These are phyloP conservation scores for Argopecten irradians DNA, from an alignment of 1,140 invertebrate species.

Conservation along the genomic window DNA sequence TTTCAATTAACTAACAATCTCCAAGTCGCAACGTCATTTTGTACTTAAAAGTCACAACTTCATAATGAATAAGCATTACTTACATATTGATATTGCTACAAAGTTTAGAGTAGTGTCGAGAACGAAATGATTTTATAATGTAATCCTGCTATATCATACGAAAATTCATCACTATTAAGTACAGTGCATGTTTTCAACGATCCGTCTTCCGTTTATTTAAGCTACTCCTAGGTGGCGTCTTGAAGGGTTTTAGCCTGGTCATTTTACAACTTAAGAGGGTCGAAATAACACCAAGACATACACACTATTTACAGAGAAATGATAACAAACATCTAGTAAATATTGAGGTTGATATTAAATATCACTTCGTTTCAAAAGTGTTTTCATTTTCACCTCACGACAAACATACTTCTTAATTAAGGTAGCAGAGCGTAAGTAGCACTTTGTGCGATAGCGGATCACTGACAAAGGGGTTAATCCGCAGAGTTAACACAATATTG, in stretches of 20 bases:
- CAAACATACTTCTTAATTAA: slow-evolving; percentile 19
- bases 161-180: no score
- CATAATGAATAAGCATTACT: no score
- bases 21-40: no score
- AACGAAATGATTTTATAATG: no score
- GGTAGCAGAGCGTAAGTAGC: not conserved
- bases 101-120: no score
- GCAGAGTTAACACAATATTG: slow-evolving; percentile 13
- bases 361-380: not conserved
- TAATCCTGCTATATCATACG: no score
- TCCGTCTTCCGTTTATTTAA: not conserved
- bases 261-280: not conserved
- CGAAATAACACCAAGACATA: not conserved
- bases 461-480: not conserved
- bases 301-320: not conserved
- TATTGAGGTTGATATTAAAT: not conserved
- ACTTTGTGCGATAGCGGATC: slow-evolving; percentile 14
- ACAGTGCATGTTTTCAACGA: no score
- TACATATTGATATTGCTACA: no score
- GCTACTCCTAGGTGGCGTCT: not conserved
- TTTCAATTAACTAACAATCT: no score
- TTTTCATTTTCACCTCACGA: not conserved
- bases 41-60: no score
- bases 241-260: not conserved
- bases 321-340: not conserved